Evolutionary conservation across 2,888 invertebrate species (phyloP), one percentile per base, ranked within the genome.

Genomic region (Tiliacea citrago): DNA sequence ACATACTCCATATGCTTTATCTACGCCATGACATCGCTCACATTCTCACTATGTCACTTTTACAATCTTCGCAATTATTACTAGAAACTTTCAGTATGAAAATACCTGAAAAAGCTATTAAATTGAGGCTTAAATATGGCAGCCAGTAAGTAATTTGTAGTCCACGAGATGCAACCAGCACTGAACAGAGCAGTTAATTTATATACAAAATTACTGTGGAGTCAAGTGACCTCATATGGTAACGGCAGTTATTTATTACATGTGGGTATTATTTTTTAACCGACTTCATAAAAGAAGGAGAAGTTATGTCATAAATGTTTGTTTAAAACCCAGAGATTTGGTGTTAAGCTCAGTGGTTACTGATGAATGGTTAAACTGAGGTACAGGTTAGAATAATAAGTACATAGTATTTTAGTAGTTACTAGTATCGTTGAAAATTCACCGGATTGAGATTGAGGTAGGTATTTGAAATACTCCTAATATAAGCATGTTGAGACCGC

Each of bases 201-300:
- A 77, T 76, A 39, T 68, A 47, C 60, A 55, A 66, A 75, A 79
- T 84, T 82, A 82, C 53, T 60, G 53, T 29, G 29, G 61, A 75
- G 63, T 70, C 21, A 57, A 70, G 55, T 42, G 42, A 24, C n/a
- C 60, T 72, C 55, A 68, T 78, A 72, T 65, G 78, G 81, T 67
- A 75, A 53, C 16, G 9, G 12, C 18, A 12, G n/a, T 55, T 42
- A 76, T 72, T 55, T 72, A 69, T 58, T 8, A 55, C 24, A 55
- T 2, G 60, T 57, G 35, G 6, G 18, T 18, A n/a, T 53, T n/a
- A 10, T 9, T 53, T 53, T 53, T 53, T n/a, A 12, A n/a, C 53
- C 29, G 29, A 60, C 21, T 35, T 35, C 21, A n/a, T n/a, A n/a
- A 9, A 58, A 29, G 16, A 47, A 9, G 24, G 55, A 24, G 29